These are phyloP conservation scores for Pogonomyrmex californicus DNA, from an alignment of 1,140 invertebrate species.

Conservation along the genomic window DNA sequence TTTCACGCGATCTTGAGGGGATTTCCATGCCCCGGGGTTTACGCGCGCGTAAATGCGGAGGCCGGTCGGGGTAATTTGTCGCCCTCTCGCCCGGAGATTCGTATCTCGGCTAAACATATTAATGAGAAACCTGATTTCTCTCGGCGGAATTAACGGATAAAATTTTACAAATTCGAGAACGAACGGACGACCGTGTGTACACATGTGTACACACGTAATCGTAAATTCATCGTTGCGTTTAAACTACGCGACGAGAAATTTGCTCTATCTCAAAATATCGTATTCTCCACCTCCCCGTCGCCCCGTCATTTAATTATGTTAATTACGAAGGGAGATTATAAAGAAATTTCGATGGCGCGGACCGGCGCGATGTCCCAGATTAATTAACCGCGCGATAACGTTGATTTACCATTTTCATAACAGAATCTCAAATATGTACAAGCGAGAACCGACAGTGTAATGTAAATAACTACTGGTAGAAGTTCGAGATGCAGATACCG, in stretches of 20 bases:
- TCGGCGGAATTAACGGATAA: slow-evolving; percentile 33
- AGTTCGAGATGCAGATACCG: background rate
- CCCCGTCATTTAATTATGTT: slow-evolving; percentile 32
- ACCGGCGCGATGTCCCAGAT: background rate
- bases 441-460: background rate
- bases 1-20: slow-evolving; percentile 25
- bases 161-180: slow-evolving; percentile 20
- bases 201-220: background rate
- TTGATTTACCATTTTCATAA: slow-evolving; percentile 15
- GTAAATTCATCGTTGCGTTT: slow-evolving; percentile 35
- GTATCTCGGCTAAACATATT: slow-evolving; percentile 51
- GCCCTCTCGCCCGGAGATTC: slow-evolving; percentile 42
- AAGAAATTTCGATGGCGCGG: slow-evolving; percentile 15
- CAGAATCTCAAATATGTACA: background rate
- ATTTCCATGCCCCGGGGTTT: background rate
- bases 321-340: slow-evolving; percentile 20
- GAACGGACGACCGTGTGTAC: background rate
- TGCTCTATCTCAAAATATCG: slow-evolving; percentile 1
- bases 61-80: slow-evolving; percentile 36
- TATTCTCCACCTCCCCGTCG: background rate
- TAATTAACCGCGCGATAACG: slow-evolving; percentile 27
- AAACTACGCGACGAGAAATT: slow-evolving; percentile 33
- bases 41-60: slow-evolving; percentile 15
- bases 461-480: slow-evolving; percentile 7
- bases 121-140: slow-evolving; percentile 57